Conservation (phyloP, 1,140 invertebrate species). For the Calephelis virginiensis region DNA sequence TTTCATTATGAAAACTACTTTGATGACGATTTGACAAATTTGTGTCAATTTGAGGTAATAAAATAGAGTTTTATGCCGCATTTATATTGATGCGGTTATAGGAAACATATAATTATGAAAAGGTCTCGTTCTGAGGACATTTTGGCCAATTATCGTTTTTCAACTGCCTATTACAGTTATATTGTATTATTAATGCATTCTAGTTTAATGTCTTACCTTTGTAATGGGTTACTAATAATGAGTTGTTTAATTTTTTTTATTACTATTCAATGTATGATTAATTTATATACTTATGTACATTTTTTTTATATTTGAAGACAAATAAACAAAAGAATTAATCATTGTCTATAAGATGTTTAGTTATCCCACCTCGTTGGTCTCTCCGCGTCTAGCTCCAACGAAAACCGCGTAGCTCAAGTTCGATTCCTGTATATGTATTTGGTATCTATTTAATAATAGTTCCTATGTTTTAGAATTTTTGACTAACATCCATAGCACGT, state of each 20-base stretch:
- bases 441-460: no score
- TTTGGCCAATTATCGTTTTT: constrained; percentile 25
- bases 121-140: constrained; percentile 39
- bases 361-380: no score
- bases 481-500: no score
- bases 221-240: constrained; percentile 12
- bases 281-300: background rate
- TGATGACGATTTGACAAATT: constrained; percentile 71
- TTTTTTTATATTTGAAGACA: no score
- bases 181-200: constrained; percentile 24
- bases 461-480: no score
- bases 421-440: no score
- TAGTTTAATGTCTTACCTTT: constrained; percentile 17
- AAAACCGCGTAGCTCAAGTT: no score
- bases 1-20: constrained; percentile 50
- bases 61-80: constrained; percentile 74
- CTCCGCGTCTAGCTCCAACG: no score
- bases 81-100: constrained; percentile 69
- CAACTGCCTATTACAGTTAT: constrained; percentile 27
- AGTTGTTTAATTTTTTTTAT: background rate
- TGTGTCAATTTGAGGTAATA: constrained; percentile 73
- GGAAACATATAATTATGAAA: constrained; percentile 63
- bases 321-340: no score
- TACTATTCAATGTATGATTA: constrained; percentile 14
- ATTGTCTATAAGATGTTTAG: no score